Evolutionary conservation across 2,797 vertebrate species (phyloP), one percentile per base, ranked within the genome.

Genomic region (Pseudopleuronectes americanus): DNA sequence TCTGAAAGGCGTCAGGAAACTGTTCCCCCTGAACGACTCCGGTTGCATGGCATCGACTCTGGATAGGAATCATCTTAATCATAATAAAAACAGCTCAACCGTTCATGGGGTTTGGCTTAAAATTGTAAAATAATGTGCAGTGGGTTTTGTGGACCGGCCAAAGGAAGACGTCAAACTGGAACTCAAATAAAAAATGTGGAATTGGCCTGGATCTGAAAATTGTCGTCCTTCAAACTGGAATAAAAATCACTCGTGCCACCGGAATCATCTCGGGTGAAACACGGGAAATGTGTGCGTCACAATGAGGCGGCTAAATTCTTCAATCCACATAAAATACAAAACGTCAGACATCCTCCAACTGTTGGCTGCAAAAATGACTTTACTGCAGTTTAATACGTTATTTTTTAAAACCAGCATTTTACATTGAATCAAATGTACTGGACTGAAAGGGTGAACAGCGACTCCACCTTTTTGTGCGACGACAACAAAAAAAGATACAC

Each of bases 331-430:
- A 73, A 82, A 87, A 89, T 85, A 85, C 67, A 84, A 87, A 90
- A 90, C 73, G 85, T 74, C 76, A 88, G 71, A 89, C 87, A 81
- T 88, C 79, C 71, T 89, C 73, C 41, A 81, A 82, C 80, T 33
- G 55, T 87, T 89, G 83, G 84, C 93, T 91, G 92, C 90, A 91
- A 92, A 90, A 88, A 73, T 57, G 72, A 89, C 77, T 92, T 93
- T 87, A 92, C 93, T 92, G 91, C 90, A 90, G 84, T 92, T 93
- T 85, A 84, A 93, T 92, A 77, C 28, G 73, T 86, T 84, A 70
- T 90, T 91, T 31, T 84, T 90, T 91, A 90, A 94, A 94, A 94
- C 81, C 90, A 93, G 82, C 89, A 91, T 92, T 92, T 86, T 90
- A 93, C 90, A 94, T 84, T 72, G 71, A 91, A 90, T 90, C 84